Evolutionary conservation across 2,888 invertebrate genomes (phyloP), one percentile per base, ranked within the genome.

Genomic region (Lasioglossum pauxillum): DNA sequence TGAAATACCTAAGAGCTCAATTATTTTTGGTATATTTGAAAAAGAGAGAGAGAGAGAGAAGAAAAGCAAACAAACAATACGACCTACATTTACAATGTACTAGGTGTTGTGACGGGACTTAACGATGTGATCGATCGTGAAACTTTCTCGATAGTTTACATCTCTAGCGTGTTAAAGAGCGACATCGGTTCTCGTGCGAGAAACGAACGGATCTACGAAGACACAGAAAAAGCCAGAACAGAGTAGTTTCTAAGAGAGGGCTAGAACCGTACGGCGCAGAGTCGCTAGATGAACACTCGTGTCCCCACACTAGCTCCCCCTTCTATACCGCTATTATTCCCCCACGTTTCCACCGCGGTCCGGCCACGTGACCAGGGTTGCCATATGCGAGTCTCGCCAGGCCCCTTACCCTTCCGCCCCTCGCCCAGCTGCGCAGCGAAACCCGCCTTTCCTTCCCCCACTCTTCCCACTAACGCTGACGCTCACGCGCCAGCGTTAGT

Each of bases 81-180:
- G 10, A 60, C 12, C 71, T 38, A 71, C 71, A n/a, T 23, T 38
- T 69, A 38, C 12, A 69, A 38, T 69, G n/a, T 46, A 8, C 72
- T 77, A 76, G 73, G 16, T 46, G 49, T n/a, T 35, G 73, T 10
- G 31, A 73, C 19, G 35, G 14, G 49, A 75, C 35, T 64, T 14
- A 14, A 75, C 60, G 35, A 19, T 80, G 23, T 31, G 10, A 23
- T 16, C 23, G 23, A 46, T 23, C 19, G 46, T 14, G 31, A 67
- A 67, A 53, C 84, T 87, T 87, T 85, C 87, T 85, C 85, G 88
- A 85, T 75, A 85, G 35, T 87, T 88, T 88, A 87, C 88, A 85
- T 88, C 88, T 83, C 88, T 85, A 83, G 67, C 41, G 14, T 53
- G 14, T 53, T 44, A 72, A 75, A 57, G 64, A 64, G n/a, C 23